These are phyloP conservation scores for Chymomyza caudatula DNA, from an alignment of 2,888 invertebrate genomes.

Conservation along the genomic window DNA sequence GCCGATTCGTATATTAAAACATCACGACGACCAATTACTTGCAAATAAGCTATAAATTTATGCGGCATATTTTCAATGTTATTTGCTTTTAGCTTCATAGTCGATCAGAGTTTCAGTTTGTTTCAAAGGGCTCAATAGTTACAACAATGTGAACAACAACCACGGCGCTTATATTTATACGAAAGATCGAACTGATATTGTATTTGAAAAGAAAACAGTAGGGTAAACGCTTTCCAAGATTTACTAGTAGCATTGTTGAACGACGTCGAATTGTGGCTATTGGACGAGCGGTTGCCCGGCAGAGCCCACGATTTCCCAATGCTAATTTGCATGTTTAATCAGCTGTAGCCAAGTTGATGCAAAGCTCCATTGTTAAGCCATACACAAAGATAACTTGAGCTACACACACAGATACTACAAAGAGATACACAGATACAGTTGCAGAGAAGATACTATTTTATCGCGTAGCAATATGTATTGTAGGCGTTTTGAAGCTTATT, in stretches of 20 bases:
- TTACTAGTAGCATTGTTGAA: not conserved
- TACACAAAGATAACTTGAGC: too few species aligned
- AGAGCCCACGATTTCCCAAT: slow-evolving; percentile 54
- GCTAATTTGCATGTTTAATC: slow-evolving; percentile 66
- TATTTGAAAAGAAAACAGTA: not conserved
- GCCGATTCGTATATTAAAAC: not conserved
- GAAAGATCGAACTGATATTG: not conserved
- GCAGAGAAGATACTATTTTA: not conserved
- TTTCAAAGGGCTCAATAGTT: not conserved
- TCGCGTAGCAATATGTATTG: not conserved
- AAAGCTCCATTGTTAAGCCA: too few species aligned
- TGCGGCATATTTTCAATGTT: not conserved
- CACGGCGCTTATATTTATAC: not conserved
- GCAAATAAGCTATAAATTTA: not conserved
- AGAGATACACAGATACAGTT: slow-evolving; percentile 11
- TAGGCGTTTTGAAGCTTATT: not conserved
- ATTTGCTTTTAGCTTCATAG: not conserved
- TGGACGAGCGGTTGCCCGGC: slow-evolving; percentile 22
- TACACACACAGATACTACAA: too few species aligned
- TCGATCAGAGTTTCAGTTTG: not conserved
- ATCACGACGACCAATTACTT: not conserved
- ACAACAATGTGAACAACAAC: too few species aligned
- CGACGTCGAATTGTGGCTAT: too few species aligned
- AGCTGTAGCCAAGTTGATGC: slow-evolving; percentile 47
- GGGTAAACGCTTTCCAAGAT: not conserved